Evolutionary conservation across 1,140 invertebrate genomes (phyloP), one percentile per base, ranked within the genome.

Genomic region (Sinonovacula constricta): DNA sequence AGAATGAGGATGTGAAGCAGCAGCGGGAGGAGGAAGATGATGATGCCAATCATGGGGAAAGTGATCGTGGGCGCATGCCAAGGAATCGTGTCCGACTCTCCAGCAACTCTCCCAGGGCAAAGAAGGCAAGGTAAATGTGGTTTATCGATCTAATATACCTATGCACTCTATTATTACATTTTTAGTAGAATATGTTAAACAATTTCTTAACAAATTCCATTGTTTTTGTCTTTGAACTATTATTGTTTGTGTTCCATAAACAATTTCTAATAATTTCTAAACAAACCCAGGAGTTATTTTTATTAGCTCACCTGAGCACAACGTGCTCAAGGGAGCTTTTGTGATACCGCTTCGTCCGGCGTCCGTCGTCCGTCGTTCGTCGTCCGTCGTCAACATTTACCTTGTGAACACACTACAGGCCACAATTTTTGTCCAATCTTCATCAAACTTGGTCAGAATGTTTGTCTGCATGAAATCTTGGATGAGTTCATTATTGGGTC

Each of bases 101-200:
- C 39, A 45, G 39, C 39, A 45, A 45, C 39, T 45, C 39, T 45
- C 39, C 18, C 39, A 45, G 39, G 39, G 39, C 39, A 45, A 45
- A 45, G 39, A 45, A 45, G 39, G 39, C 39, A 45, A 45, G 18
- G 39, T 45, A 45, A 45, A 45, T 45, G 39, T 45, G 39, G 39
- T 45, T 45, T 45, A 45, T 45, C 39, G 7, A n/a, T n/a, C n/a
- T n/a, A 45, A 10, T 45, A 45, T 45, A 45, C 39, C 39, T 45
- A 45, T 45, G 39, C 39, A 45, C 39, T 45, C 39, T 45, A 45
- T 45, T 45, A 45, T 45, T 45, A 45, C 39, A 45, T 45, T 45
- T 45, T 45, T 45, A 7, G 7, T 45, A 45, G 39, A 45, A 45
- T 45, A 7, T 45, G 39, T 45, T 45, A 45, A 45, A 45, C 39